Percentiles rank a stretch among this genome's conserved stretches.
phyloP scores from a whole-genome alignment of 2,888 invertebrate species.

The Theodoxus fluviatilis region DNA sequence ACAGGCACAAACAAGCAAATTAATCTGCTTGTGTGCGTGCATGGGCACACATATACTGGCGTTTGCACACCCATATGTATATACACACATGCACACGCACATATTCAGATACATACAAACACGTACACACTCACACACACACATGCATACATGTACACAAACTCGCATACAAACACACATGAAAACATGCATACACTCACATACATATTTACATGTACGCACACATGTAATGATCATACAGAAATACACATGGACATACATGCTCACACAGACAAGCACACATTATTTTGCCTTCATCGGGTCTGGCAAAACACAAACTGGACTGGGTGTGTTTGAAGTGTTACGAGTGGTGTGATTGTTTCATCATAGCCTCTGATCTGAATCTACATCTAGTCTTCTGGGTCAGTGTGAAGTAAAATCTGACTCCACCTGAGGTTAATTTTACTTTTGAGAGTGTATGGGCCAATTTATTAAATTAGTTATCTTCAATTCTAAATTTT shows the following conservation, averaged over 20 bases:
- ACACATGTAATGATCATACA: neutral
- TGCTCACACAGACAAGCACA: neutral
- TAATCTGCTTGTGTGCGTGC: no score
- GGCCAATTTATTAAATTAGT: no score
- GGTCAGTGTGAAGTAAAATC: no score
- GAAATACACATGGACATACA: neutral
- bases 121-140: constrained; percentile 5
- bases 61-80: neutral
- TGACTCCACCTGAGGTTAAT: no score
- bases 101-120: neutral
- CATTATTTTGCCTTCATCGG: no score
- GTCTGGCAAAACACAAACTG: no score
- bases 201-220: neutral
- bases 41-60: neutral
- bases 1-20: neutral
- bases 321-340: no score
- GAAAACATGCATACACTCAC: neutral
- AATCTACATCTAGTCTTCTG: no score
- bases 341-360: no score
- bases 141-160: neutral
- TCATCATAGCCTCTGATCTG: no score
- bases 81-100: constrained; percentile 7
- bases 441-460: no score
- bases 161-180: neutral
- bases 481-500: no score